Base-by-base conservation (phyloP, 2,797 vertebrate species). In the Catharus ustulatus region DNA sequence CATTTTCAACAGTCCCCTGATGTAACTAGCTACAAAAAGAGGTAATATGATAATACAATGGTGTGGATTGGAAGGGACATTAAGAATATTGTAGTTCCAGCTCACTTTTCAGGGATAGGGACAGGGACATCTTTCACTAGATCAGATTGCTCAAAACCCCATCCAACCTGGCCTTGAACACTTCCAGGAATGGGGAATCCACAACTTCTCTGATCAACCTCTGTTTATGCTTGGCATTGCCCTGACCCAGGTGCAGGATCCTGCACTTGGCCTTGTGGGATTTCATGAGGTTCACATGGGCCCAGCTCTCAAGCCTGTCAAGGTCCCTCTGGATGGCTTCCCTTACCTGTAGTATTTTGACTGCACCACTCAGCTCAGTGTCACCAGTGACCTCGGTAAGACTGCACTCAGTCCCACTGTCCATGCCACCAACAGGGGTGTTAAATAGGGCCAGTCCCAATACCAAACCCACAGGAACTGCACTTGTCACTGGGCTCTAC, bases 281-380 rank as follows among this genome's bases (percentile, higher is more conserved):
- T 75, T 76, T 57, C 16, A 24, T 21, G 63, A 45, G 20, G 20
- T 83, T 30, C n/a, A 45, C 29, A 15, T 14, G 45, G 11, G 19
- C 13, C 36, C 48, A 69, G 1, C 9, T 17, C 19, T 48, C 36
- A 45, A 55, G 27, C 12, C 32, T 21, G 13, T 13, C 30, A 63
- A 51, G 57, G n/a, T 49, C 14, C 16, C n/a, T 15, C 21, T 57
- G 43, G 23, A 38, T 49, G 43, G 14, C 38, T 57, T 45, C n/a
- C 20, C 10, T 64, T 43, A 29, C 29, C 12, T 26, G 22, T 4
- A 38, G 20, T 0, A 0, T 43, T 68, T n/a, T n/a, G 19, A n/a
- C 9, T 0, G 0, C 27, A 30, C 11, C 0, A 0, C 72, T 17
- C 38, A 51, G 23, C 43, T 57, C 45, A 23, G 43, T 51, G 57